A percentile compares a stretch with the other conserved stretches of the same genome.
phyloP scores from a whole-genome alignment of 2,113 vertebrate species.

The Nothoprocta pentlandii region DNA sequence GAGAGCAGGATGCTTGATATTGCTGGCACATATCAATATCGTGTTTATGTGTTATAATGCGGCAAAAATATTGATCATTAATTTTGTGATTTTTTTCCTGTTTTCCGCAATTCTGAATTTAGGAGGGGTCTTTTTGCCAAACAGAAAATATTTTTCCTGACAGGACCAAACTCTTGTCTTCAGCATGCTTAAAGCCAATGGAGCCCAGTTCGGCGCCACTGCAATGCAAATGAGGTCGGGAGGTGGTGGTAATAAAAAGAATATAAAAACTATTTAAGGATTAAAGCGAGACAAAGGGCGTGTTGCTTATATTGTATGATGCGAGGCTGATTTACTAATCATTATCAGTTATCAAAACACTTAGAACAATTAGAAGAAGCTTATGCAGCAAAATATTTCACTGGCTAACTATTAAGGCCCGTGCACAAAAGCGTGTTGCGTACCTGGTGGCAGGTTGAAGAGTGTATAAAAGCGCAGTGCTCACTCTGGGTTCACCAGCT shows the following conservation, averaged over 20 bases:
- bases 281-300: constrained; percentile 22
- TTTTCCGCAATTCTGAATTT: neutral
- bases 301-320: neutral
- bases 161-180: neutral
- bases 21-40: fast-evolving
- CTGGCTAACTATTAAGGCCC: neutral
- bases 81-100: neutral
- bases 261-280: constrained; percentile 21
- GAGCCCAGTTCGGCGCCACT: neutral
- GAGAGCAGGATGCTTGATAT: neutral
- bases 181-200: neutral
- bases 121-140: neutral
- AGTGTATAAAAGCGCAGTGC: neutral
- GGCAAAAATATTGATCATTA: neutral
- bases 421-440: neutral
- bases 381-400: constrained; percentile 49
- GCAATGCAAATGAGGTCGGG: constrained; percentile 11
- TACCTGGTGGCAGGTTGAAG: fast-evolving
- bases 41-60: fast-evolving
- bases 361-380: constrained; percentile 53
- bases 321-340: constrained; percentile 14
- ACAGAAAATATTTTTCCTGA: neutral
- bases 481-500: neutral
- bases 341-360: constrained; percentile 24
- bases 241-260: neutral